Conservation (phyloP, 2,888 invertebrate species). For the Eurytoma adleriae region DNA sequence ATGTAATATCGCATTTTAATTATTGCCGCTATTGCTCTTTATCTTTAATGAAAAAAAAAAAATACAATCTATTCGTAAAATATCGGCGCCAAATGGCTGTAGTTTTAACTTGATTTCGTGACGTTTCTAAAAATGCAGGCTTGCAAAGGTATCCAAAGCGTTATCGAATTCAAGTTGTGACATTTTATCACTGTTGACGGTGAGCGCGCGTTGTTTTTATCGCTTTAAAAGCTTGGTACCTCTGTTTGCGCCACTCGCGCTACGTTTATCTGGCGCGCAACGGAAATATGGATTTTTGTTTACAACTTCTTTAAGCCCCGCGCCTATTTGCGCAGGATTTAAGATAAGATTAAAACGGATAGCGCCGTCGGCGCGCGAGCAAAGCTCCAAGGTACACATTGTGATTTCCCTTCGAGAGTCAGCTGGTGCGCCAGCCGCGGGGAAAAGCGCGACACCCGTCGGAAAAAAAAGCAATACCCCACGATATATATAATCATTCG, state of each 20-base stretch:
- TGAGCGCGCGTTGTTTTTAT: constrained; percentile 18
- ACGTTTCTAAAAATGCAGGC: background rate
- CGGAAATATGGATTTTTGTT: constrained; percentile 50
- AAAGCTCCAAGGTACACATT: constrained; percentile 48
- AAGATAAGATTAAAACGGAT: constrained; percentile 55
- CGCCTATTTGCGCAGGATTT: constrained; percentile 43
- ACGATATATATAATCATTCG: background rate
- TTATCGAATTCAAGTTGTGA: background rate
- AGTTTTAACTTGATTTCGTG: background rate
- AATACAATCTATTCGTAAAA: too few species aligned
- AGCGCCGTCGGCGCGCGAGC: background rate
- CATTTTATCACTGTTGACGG: constrained; percentile 3
- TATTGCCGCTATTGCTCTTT: too few species aligned
- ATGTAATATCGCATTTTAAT: too few species aligned
- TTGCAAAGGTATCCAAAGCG: background rate
- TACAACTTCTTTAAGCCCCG: constrained; percentile 37
- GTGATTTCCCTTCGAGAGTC: constrained; percentile 49
- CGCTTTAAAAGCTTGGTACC: constrained; percentile 19
- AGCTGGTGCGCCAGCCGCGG: constrained; percentile 26
- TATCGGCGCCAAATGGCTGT: background rate
- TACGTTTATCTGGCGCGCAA: constrained; percentile 24
- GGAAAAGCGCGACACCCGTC: constrained; percentile 32
- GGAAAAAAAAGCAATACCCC: constrained; percentile 25
- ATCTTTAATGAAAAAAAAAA: too few species aligned
- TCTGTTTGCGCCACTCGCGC: background rate